These are phyloP conservation scores for Eumeta japonica DNA, from an alignment of 1,140 invertebrate species.

Conservation along the genomic window DNA sequence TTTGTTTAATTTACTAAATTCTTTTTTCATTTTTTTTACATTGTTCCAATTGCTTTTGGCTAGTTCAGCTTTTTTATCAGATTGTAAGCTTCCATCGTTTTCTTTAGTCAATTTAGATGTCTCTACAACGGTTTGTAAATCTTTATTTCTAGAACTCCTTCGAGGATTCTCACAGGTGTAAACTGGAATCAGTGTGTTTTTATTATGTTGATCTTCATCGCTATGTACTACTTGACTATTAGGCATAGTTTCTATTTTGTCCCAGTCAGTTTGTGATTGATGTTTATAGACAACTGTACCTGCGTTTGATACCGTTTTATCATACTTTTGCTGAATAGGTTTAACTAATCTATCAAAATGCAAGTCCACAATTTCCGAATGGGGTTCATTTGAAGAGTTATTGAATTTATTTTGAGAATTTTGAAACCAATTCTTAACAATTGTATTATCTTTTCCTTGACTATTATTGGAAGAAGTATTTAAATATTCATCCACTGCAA, in stretches of 20 bases:
- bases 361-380: too few relatives aligned
- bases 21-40: constrained; percentile 44
- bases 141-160: constrained; percentile 35
- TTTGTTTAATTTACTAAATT: constrained; percentile 42
- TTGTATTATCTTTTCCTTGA: constrained; percentile 17
- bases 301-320: too few relatives aligned
- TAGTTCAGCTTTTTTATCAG: constrained; percentile 20
- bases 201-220: too few relatives aligned
- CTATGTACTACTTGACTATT: constrained; percentile 24
- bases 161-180: constrained; percentile 37
- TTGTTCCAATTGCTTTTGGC: constrained; percentile 37
- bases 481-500: constrained; percentile 36
- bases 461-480: constrained; percentile 11
- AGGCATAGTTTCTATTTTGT: constrained; percentile 39
- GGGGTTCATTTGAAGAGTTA: too few relatives aligned
- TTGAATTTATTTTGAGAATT: constrained; percentile 43
- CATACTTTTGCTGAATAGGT: too few relatives aligned
- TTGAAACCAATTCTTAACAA: constrained; percentile 38
- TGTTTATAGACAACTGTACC: constrained; percentile 17
- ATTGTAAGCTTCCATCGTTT: too few relatives aligned
- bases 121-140: constrained; percentile 16
- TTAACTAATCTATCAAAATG: too few relatives aligned
- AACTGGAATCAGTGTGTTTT: too few relatives aligned
- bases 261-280: constrained; percentile 37
- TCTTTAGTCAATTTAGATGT: too few relatives aligned